Percentiles rank a stretch among this genome's conserved stretches.
These are phyloP conservation scores for Scortum barcoo DNA, from an alignment of 2,113 vertebrate species.

Conservation along the genomic window DNA sequence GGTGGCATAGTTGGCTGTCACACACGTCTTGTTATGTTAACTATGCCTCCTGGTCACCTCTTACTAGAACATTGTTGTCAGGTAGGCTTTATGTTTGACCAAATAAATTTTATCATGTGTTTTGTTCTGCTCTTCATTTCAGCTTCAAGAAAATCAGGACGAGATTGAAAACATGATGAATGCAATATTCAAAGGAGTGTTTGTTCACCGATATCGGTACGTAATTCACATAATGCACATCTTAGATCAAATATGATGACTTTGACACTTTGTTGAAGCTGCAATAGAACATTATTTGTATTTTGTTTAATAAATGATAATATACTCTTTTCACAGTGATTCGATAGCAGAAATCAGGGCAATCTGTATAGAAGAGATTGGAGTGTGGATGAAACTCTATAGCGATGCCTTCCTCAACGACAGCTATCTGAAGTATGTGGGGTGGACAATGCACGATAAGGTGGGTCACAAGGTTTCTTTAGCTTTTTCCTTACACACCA, in stretches of 20 bases:
- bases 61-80: background rate
- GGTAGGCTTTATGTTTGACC: constrained; percentile 2
- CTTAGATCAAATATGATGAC: background rate
- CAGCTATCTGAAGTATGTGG: constrained; percentile 99
- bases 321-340: constrained; percentile 85
- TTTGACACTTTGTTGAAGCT: background rate
- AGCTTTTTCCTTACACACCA: background rate
- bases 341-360: constrained; percentile 99
- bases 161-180: constrained; percentile 99
- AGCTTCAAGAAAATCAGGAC: constrained; percentile 99
- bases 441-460: constrained; percentile 99
- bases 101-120: background rate
- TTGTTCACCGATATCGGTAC: constrained; percentile 98
- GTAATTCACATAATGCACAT: constrained; percentile 34
- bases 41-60: constrained; percentile 27
- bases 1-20: constrained; percentile 50
- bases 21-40: constrained; percentile 49
- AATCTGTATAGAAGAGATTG: constrained; percentile 99
- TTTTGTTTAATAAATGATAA: background rate
- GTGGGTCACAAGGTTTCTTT: constrained; percentile 76
- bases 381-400: constrained; percentile 99
- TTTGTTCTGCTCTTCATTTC: constrained; percentile 71
- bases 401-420: constrained; percentile 99
- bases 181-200: constrained; percentile 99
- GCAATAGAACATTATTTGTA: background rate